Percentiles rank a stretch among this genome's conserved stretches.
These are phyloP conservation scores for Hirundo rustica DNA, from an alignment of 2,797 vertebrate species.

Conservation along the genomic window DNA sequence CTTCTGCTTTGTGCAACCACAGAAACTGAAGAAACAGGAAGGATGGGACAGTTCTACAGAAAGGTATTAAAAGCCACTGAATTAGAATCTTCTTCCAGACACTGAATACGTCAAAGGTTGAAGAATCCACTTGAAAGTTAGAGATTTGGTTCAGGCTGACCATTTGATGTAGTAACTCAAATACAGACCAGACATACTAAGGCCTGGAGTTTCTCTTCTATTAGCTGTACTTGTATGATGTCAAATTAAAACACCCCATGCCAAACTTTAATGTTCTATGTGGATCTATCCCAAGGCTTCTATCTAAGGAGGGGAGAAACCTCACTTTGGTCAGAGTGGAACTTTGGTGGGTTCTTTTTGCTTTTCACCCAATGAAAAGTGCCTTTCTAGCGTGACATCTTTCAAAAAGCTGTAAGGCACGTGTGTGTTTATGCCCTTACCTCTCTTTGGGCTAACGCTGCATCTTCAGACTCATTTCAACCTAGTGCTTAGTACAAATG, in stretches of 20 bases:
- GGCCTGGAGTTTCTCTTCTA: background rate
- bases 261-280: background rate
- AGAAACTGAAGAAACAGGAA: background rate
- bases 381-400: background rate
- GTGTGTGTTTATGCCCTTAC: background rate
- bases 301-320: background rate
- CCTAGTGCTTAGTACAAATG: background rate
- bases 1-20: background rate
- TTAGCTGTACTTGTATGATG: background rate
- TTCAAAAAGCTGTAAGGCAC: background rate
- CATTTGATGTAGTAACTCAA: background rate
- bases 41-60: background rate
- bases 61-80: background rate
- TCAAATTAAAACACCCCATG: background rate
- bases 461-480: background rate
- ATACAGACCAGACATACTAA: background rate
- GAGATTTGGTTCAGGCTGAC: background rate
- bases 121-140: background rate
- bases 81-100: background rate
- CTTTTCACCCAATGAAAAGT: background rate
- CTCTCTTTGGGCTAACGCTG: rapidly evolving
- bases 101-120: rapidly evolving
- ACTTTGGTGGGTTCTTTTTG: background rate
- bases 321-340: background rate
- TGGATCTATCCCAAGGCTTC: background rate